Evolutionary conservation across 2,888 invertebrate species (phyloP), one percentile per base, ranked within the genome.

Genomic region (Trachelus stipa): DNA sequence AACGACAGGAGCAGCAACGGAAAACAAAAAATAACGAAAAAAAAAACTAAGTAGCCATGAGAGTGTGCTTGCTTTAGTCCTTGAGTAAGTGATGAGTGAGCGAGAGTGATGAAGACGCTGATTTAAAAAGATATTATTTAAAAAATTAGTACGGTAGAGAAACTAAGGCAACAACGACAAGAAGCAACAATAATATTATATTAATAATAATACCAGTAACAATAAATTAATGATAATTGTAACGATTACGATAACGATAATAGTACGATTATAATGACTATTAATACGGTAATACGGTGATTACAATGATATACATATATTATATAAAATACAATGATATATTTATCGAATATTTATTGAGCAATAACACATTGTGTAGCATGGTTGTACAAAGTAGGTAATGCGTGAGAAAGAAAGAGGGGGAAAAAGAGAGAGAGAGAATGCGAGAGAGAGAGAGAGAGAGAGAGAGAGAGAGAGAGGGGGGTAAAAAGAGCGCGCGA

Each of bases 261-360:
- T 87, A 86, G 85, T 84, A 85, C 84, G 83, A 85, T 84, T 82
- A 82, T 83, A 82, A 83, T 83, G 79, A 83, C 81, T 80, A 83
- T 81, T 81, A 81, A 83, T 80, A 83, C 81, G 83, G 81, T 82
- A 85, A 85, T 81, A 86, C 80, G 81, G 83, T 80, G 85, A 85
- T 77, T 84, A 85, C 82, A 83, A 86, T 81, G 85, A 86, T 86
- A 87, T 86, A 85, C 83, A 87, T 86, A 85, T 87, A 86, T 85
- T 88, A 87, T 83, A 88, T 86, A 84, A 89, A 89, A 89, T 85
- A 87, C 87, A 88, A 88, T 88, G 86, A 89, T 88, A 90, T 90
- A 91, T 91, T 90, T 90, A 90, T 90, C 89, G 89, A 90, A 89
- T 89, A 91, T 90, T 89, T 89, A 89, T 89, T 88, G 85, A 88